Conservation (phyloP, 2,797 vertebrate genomes). For the Australoheros facetus region DNA sequence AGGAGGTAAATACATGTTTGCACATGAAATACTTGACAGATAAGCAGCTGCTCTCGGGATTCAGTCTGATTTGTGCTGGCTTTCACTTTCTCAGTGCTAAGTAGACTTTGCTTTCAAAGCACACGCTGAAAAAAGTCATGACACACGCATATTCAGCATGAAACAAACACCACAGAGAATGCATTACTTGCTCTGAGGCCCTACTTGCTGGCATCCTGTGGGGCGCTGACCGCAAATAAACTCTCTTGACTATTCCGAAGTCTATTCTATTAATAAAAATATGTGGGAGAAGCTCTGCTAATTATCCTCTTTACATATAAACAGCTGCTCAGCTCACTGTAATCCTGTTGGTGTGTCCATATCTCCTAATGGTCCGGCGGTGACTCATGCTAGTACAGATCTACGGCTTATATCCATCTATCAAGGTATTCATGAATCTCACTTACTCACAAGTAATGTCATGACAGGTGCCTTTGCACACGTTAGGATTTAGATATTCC, state of each 20-base stretch:
- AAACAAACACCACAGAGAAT: constrained; percentile 47
- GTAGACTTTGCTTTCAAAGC: constrained; percentile 51
- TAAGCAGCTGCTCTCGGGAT: constrained; percentile 67
- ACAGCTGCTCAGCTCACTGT: constrained; percentile 51
- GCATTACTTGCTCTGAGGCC: constrained; percentile 16
- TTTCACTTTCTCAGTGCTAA: constrained; percentile 41
- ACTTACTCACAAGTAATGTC: constrained; percentile 22
- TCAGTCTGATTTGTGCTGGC: constrained; percentile 48
- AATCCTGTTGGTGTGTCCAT: constrained; percentile 46
- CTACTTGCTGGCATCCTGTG: constrained; percentile 10
- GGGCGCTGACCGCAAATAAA: constrained; percentile 44
- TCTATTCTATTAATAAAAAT: constrained; percentile 65
- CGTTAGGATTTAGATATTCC: neutral
- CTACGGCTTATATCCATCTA: constrained; percentile 29
- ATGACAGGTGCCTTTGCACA: neutral
- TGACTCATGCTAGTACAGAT: constrained; percentile 58
- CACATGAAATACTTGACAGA: constrained; percentile 61
- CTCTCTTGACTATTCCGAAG: constrained; percentile 41
- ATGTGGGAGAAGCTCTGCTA: constrained; percentile 67
- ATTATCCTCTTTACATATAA: constrained; percentile 74
- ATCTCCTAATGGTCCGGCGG: constrained; percentile 38
- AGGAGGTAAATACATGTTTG: constrained; percentile 66
- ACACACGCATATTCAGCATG: constrained; percentile 45
- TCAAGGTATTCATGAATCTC: constrained; percentile 20
- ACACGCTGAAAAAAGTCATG: constrained; percentile 52